Evolutionary conservation across 2,888 invertebrate species (phyloP), one percentile per base, ranked within the genome.

Genomic region (Prosapia bicincta): DNA sequence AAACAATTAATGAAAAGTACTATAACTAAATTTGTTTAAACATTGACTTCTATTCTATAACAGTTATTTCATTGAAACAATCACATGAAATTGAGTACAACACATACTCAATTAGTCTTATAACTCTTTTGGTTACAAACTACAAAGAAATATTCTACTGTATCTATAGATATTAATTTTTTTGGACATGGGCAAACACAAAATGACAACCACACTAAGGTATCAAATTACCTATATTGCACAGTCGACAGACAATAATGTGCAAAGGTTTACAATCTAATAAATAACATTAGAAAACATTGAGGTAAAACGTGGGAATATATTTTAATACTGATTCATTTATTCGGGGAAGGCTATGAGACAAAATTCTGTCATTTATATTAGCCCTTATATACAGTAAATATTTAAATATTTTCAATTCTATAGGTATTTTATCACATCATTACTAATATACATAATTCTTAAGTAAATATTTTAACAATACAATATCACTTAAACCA

Each of bases 401-500:
- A 20, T 5, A 5, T 54, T 54, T 54, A 54, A 20, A 54, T 20
- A 20, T 54, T 38, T 54, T 54, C 20, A n/a, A 54, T n/a, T 54
- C 20, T 5, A 54, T 54, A 54, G 54, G 20, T n/a, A 5, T 54
- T 54, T 54, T 54, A 20, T 54, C 54, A 54, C 54, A 54, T 54
- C 20, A 20, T 54, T 20, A 20, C 54, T 54, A 54, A 54, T n/a
- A n/a, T n/a, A n/a, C 54, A 54, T 54, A 54, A 54, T 54, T 54
- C 54, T 54, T 54, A 54, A 54, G 20, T 54, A 20, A 10, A 5
- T 54, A 54, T 54, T 54, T 54, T n/a, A 54, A 54, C 54, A 54
- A 54, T 54, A 20, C 54, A 66, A 72, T 72, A 72, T 72, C 72
- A 74, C 28, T 74, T 24, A 26, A 54, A 68, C 69, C 69, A 69